Evolutionary conservation across 1,140 invertebrate genomes (phyloP).

Genomic region (Drosophila biarmipes): DNA sequence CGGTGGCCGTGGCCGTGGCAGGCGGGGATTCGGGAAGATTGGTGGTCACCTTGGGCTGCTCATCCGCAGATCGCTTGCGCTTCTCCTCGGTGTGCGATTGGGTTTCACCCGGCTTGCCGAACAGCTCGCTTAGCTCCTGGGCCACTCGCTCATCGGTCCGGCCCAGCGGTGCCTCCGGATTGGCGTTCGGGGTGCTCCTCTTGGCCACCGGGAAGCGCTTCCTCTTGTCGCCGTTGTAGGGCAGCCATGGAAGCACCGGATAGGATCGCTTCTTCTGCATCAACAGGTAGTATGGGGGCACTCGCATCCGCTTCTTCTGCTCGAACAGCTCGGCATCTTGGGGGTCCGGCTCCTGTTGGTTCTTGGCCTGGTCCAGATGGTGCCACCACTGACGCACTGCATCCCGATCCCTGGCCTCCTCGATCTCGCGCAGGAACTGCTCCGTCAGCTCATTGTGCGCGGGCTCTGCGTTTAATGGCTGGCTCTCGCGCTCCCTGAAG

Average conservation of each 20-base stretch:
- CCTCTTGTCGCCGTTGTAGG: conserved; percentile 78
- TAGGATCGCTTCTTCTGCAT: conserved; percentile 84
- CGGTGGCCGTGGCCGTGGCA: conserved; percentile 53
- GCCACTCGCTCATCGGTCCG: conserved; percentile 81
- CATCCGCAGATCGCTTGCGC: conserved; percentile 85
- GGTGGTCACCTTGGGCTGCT: conserved; percentile 63
- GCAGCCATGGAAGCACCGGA: conserved; percentile 82
- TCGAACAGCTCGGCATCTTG: conserved; percentile 79
- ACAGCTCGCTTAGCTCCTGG: conserved; percentile 84
- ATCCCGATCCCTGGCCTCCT: conserved; percentile 84
- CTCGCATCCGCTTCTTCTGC: conserved; percentile 86
- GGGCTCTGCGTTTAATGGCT: conserved; percentile 39
- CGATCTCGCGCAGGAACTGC: conserved; percentile 86
- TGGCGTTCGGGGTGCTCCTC: conserved; percentile 83
- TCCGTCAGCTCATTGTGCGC: conserved; percentile 86
- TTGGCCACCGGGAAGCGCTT: conserved; percentile 89
- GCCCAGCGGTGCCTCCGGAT: conserved; percentile 39
- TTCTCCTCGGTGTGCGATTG: conserved; percentile 75
- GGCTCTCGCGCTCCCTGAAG: conserved; percentile 75
- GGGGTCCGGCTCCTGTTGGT: conserved; percentile 31
- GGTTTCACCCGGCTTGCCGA: conserved; percentile 81
- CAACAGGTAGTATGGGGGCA: conserved; percentile 86
- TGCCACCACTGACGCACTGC: conserved; percentile 86
- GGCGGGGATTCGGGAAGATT: conserved; percentile 31
- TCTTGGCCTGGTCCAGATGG: conserved; percentile 85